Evolutionary conservation across 2,113 vertebrate species (phyloP), one percentile per base, ranked within the genome.

Genomic region (Grallaria varia): DNA sequence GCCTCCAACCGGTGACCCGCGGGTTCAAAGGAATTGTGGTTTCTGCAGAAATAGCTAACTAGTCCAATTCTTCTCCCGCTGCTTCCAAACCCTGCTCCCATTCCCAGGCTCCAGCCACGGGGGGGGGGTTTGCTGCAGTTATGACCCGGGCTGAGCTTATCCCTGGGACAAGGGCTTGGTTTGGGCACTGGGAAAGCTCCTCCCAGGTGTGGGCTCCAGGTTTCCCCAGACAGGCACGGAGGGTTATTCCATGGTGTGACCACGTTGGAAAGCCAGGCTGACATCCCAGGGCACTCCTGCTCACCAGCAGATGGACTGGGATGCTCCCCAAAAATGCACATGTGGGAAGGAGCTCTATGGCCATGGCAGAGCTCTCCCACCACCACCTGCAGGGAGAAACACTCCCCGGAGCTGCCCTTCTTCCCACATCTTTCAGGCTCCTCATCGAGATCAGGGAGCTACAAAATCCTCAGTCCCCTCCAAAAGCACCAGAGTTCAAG

Each of bases 101-200:
- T 2, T 23, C 5, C 2, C 82, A 73, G 21, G 71, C 44, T 85
- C 40, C 58, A 20, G 55, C 72, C 76, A 7, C 0, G 0, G 10
- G 0, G 0, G 0, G 10, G 0, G 0, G 2, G 9, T 58, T 9
- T 25, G 58, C 67, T 53, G 45, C 2, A 0, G 15, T 7, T 24
- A 23, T 30, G 67, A 21, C 39, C 35, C 67, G 14, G n/a, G 28
- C n/a, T 68, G 68, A 73, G 58, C 53, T 11, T 17, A 52, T 17
- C 31, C 5, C 49, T 10, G 3, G 2, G 35, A 83, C 60, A 19
- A 71, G 8, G 3, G 40, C 17, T 53, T 1, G 0, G 21, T 53
- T 62, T 1, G 19, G 39, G 50, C 45, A 78, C 35, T 76, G 22
- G 7, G 2, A 71, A 84, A 33, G 55, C 47, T 77, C 23, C 22